Conservation (phyloP, 2,888 invertebrate genomes). For the Cephus sareptanus region DNA sequence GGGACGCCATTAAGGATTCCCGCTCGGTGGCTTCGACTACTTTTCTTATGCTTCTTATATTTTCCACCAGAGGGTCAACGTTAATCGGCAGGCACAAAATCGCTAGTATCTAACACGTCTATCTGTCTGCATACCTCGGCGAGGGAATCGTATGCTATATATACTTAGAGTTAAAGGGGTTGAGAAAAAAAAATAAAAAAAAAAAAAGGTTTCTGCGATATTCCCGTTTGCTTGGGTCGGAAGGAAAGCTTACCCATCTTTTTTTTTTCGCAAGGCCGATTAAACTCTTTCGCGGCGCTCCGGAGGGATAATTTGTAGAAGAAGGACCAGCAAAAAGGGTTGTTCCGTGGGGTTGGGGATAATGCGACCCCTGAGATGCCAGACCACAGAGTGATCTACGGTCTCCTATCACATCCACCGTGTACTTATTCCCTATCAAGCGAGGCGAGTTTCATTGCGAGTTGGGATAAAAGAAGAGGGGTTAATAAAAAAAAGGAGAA, state of each 20-base stretch:
- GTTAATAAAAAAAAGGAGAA: constrained; percentile 22
- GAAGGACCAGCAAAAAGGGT: constrained; percentile 62
- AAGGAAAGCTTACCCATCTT: constrained; percentile 43
- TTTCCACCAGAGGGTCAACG: neutral
- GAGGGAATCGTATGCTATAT: neutral
- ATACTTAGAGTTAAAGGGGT: neutral
- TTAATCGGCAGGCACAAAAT: neutral
- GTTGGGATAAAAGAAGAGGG: neutral
- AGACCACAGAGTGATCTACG: constrained; percentile 61
- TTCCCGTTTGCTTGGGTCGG: neutral
- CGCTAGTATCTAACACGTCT: neutral
- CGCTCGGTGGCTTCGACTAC: neutral
- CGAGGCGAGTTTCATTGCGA: constrained; percentile 4
- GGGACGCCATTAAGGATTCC: neutral
- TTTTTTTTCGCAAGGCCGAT: constrained; percentile 39
- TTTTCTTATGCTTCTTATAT: neutral
- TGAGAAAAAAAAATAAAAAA: neutral
- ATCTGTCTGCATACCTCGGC: neutral
- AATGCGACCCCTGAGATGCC: constrained; percentile 65
- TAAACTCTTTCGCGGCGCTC: constrained; percentile 39
- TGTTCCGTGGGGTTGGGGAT: constrained; percentile 48
- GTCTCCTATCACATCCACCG: constrained; percentile 51
- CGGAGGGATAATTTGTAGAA: constrained; percentile 59
- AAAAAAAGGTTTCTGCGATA: neutral
- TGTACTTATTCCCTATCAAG: constrained; percentile 47